Base-by-base conservation (phyloP, 2,113 vertebrate species). In the Terrapene triunguis region DNA sequence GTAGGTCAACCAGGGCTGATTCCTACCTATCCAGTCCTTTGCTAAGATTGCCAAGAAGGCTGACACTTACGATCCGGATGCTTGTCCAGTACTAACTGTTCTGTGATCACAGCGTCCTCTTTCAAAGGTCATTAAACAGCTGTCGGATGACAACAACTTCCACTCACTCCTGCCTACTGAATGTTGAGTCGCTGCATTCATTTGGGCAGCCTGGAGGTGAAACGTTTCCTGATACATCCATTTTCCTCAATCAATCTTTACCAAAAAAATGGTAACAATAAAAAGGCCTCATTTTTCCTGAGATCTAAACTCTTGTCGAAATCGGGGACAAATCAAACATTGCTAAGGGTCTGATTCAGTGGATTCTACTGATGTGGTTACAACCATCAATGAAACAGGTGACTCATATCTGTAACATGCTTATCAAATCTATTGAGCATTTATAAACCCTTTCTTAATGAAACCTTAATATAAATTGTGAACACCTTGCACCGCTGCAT, bases 301-400 rank as follows among this genome's bases (percentile, higher is more conserved):
- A 72, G 65, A 19, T 38, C n/a, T 72, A 72, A 22, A n/a, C 17
- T n/a, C 14, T 9, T 17, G 8, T 42, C 55, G 38, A 29, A 5
- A 88, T 96, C 74, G 72, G 76, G 74, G 82, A 29, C 47, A 55
- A 88, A 92, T 21, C n/a, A 38, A 25, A 53, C 1, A 0, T 8
- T n/a, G 69, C 24, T 50, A 48, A 86, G 86, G 6, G 11, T 29
- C 29, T 25, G 8, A 29, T 1, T 80, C 72, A 88, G 85, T 38
- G 16, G 80, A 32, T 9, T 47, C 51, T 65, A 29, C 48, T 42
- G 57, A 47, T 0, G 0, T 22, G 55, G 13, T n/a, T 87, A n/a
- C 6, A 89, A 22, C 16, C 80, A 80, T 19, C n/a, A 29, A 29
- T 35, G 22, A 54, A 93, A 84, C 38, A 47, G 35, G 21, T 82